Base-by-base conservation (phyloP, 2,888 invertebrate genomes). In the Fissipunctia ypsillon region DNA sequence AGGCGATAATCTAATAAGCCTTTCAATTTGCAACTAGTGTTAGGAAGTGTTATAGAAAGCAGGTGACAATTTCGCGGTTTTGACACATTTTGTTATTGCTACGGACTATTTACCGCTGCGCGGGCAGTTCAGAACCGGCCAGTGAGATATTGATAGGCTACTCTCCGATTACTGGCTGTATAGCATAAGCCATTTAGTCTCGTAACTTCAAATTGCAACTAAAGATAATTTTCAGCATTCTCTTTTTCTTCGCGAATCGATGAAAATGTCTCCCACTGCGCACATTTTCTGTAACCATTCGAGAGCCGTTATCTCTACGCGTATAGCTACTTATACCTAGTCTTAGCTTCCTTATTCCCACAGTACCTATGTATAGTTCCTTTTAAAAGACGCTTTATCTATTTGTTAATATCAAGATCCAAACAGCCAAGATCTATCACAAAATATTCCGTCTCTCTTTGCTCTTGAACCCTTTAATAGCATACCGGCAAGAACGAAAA, bases 401-500 rank as follows among this genome's bases (percentile, higher is more conserved):
- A 48, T 61, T 35, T 22, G 6, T 7, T 38, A 38, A 10, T 22
- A 12, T 22, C 7, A 19, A 41, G 12, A 14, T 63, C 3, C 28
- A 43, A 43, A 43, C 1, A 1, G 4, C 12, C 3, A 12, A 63
- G 5, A 25, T 16, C 45, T 16, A 25, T 43, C 12, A 12, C 16
- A 38, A 50, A 14, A n/a, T 54, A 43, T 35, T 43, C 12, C 16
- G 14, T 5, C 7, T 14, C 25, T 22, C 14, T 57, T 7, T 16
- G 7, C 22, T 16, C 16, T 45, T 28, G 16, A 61, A 14, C 48
- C n/a, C 43, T 45, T 38, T 31, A 45, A 57, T 31, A 57, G n/a
- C 28, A 16, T 45, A 45, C 12, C 63, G 22, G 45, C 56, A 63
- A 28, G 22, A 41, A 16, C n/a, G 9, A 35, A 76, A 77, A 6